phyloP scores from a whole-genome alignment of 2,113 vertebrate species.

The Indicator indicator region DNA sequence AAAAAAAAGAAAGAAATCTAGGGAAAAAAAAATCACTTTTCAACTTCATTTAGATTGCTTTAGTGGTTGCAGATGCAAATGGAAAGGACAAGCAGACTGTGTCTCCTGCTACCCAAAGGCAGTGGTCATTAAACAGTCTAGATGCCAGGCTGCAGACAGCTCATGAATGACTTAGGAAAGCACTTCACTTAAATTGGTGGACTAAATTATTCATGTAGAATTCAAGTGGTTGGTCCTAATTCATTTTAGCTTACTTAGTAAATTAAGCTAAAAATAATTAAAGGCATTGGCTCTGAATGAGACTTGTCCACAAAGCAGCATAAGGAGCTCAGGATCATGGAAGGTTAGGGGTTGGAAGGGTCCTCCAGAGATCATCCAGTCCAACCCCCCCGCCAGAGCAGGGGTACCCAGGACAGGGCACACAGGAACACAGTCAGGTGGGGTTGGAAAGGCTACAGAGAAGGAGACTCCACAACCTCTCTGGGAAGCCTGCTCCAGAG shows the following conservation, averaged over 20 bases:
- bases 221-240: slow-evolving; percentile 21
- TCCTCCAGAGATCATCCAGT: too few species aligned
- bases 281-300: neutral
- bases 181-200: slow-evolving; percentile 24
- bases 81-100: neutral
- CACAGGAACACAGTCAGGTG: too few species aligned
- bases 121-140: slow-evolving; percentile 2
- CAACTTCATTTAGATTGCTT: neutral
- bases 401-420: too few species aligned
- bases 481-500: too few species aligned
- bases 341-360: too few species aligned
- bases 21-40: neutral
- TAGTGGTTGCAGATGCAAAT: slow-evolving; percentile 3
- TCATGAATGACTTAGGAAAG: slow-evolving; percentile 45
- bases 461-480: too few species aligned
- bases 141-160: neutral
- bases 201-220: slow-evolving; percentile 51
- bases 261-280: slow-evolving; percentile 41
- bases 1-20: neutral
- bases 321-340: neutral
- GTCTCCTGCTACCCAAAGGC: neutral
- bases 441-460: too few species aligned
- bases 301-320: neutral
- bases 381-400: too few species aligned
- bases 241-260: slow-evolving; percentile 45